Evolutionary conservation across 2,888 invertebrate species (phyloP), one percentile per base, ranked within the genome.

Genomic region (Icerya purchasi): DNA sequence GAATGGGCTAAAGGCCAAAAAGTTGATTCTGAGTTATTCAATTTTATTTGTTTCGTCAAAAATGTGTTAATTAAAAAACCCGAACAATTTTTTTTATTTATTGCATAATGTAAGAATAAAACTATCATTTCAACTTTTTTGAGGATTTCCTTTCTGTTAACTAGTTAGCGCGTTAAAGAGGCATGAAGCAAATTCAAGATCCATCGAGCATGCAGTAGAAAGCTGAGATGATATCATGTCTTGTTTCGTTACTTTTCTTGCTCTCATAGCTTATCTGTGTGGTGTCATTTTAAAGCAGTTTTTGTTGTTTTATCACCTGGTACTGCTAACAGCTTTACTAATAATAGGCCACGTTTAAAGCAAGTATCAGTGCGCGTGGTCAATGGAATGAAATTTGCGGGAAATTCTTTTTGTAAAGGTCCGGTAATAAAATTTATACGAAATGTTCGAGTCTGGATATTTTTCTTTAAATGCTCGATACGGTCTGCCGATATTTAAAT

Each of bases 291-390:
- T 54, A 58, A 58, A 53, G 54, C 50, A 58, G 53, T 58, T 58
- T 59, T 59, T 23, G 51, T 54, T 54, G 50, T 53, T 58, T 58
- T 54, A 58, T 58, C 57, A 58, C 57, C 53, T 14, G 54, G 54
- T 58, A 54, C 54, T 54, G 50, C 58, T 54, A 54, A 53, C 54
- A 58, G 49, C 50, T 53, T 54, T 58, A 50, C 58, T 58, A 23
- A 58, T 58, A 54, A 50, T 50, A 58, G 54, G 50, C 54, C 54
- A 58, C 58, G 54, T 58, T 58, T 58, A 54, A 50, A 20, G 50
- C 58, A 58, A 58, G 58, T 58, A 58, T 54, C 54, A 54, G 54
- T 58, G 54, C n/a, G n/a, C 58, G 59, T 59, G 55, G 54, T 59
- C 36, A 14, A 36, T 36, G 36, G 8, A 36, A 36, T 36, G 36